Conservation (phyloP, 2,888 invertebrate genomes). For the Drosophila flavopinicola region DNA sequence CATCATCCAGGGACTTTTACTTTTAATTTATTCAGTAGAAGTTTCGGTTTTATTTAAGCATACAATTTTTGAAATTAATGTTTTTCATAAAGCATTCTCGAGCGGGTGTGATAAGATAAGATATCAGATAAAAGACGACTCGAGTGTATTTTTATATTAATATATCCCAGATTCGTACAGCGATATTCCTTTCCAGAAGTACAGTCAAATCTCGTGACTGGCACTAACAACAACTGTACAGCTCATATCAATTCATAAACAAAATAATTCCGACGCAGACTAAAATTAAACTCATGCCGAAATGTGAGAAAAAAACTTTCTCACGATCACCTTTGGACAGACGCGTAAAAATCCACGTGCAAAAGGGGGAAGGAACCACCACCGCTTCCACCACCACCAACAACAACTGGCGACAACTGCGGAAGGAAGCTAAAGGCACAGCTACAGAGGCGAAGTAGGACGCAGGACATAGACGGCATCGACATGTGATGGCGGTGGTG, state of each 20-base stretch:
- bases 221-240: slow-evolving; percentile 46
- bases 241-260: slow-evolving; percentile 71
- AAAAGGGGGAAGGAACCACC: slow-evolving; percentile 81
- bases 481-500: slow-evolving; percentile 30
- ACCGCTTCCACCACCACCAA: slow-evolving; percentile 52
- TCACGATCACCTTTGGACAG: slow-evolving; percentile 77
- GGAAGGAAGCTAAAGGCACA: slow-evolving; percentile 57
- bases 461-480: slow-evolving; percentile 71
- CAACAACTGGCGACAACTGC: slow-evolving; percentile 54
- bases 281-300: slow-evolving; percentile 61
- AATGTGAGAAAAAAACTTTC: slow-evolving; percentile 81
- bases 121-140: no score
- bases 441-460: slow-evolving; percentile 70
- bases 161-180: no score
- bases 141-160: no score
- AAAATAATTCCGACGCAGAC: slow-evolving; percentile 69
- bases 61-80: no score
- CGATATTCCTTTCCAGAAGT: slow-evolving; percentile 30
- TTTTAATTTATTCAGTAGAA: no score
- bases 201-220: slow-evolving; percentile 54
- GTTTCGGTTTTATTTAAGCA: no score
- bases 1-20: slow-evolving; percentile 8
- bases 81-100: no score
- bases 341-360: slow-evolving; percentile 80
- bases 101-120: no score